These are phyloP conservation scores for Allobates femoralis DNA, from an alignment of 2,797 vertebrate species.

Conservation along the genomic window DNA sequence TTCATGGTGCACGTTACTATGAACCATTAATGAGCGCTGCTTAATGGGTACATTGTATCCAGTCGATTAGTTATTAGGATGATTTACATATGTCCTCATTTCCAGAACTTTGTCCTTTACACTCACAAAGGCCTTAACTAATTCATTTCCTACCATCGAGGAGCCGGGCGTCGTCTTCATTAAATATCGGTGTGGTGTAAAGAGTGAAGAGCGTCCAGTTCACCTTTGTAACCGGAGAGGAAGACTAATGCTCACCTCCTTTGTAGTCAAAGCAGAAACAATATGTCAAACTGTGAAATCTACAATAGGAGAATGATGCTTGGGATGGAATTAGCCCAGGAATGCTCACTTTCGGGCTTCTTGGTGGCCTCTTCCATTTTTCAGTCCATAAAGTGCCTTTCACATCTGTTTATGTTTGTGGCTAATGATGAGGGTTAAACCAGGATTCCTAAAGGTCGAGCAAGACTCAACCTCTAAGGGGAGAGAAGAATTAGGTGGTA, in stretches of 20 bases:
- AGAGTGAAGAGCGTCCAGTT: background rate
- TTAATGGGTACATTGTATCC: background rate
- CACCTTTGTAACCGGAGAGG: background rate
- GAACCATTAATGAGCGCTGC: background rate
- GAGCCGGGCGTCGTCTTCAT: background rate
- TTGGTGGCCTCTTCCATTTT: slow-evolving; percentile 24
- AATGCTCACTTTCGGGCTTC: background rate
- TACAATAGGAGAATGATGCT: background rate
- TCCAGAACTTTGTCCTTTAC: background rate
- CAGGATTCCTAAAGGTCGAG: slow-evolving; percentile 35
- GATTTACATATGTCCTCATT: slow-evolving; percentile 21
- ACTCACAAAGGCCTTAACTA: background rate
- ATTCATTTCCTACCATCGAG: background rate
- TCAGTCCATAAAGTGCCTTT: slow-evolving; percentile 14
- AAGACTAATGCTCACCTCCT: background rate
- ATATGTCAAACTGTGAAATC: background rate
- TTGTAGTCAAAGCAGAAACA: slow-evolving; percentile 24
- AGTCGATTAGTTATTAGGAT: background rate
- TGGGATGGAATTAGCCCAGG: slow-evolving; percentile 14
- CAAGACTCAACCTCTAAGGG: slow-evolving; percentile 23
- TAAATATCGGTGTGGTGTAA: background rate
- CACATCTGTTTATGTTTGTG: slow-evolving; percentile 59
- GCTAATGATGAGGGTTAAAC: slow-evolving; percentile 55
- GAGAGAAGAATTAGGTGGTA: slow-evolving; percentile 31
- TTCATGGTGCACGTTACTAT: background rate